These are phyloP conservation scores for Drosophila sturtevanti DNA, from an alignment of 1,140 invertebrate genomes.

Conservation along the genomic window DNA sequence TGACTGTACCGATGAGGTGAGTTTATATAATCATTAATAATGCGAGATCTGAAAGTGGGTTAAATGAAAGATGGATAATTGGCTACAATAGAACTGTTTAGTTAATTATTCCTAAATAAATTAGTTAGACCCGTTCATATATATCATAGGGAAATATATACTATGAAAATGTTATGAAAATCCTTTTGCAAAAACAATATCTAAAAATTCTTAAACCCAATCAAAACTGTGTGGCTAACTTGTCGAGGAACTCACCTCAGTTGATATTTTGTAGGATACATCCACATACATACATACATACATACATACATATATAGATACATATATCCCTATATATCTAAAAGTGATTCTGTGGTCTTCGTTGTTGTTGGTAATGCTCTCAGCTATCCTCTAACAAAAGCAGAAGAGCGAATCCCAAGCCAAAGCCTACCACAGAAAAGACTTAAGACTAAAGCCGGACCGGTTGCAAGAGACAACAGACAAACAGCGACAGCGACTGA, in stretches of 20 bases:
- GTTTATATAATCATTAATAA: slow-evolving; percentile 65
- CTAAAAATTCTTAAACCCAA: too few relatives aligned
- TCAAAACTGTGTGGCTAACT: too few relatives aligned
- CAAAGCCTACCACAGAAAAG: neutral
- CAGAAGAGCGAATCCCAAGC: slow-evolving; percentile 17
- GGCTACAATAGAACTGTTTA: too few relatives aligned
- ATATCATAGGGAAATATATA: too few relatives aligned
- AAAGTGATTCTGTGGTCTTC: neutral
- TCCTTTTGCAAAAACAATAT: too few relatives aligned
- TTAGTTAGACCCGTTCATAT: too few relatives aligned
- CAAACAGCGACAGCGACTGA: neutral
- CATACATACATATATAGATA: neutral
- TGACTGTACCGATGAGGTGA: slow-evolving; percentile 92
- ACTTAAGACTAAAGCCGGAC: slow-evolving; percentile 23
- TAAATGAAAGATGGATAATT: too few relatives aligned
- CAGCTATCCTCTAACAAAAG: slow-evolving; percentile 24
- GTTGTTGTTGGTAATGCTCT: slow-evolving; percentile 1
- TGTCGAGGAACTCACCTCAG: too few relatives aligned
- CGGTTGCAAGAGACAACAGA: slow-evolving; percentile 27
- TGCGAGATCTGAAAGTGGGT: too few relatives aligned
- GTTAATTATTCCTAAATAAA: too few relatives aligned
- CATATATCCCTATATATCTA: neutral
- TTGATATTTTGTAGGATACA: too few relatives aligned
- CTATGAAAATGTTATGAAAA: too few relatives aligned
- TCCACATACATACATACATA: neutral